Evolutionary conservation across 2,797 vertebrate genomes (phyloP), one percentile per base, ranked within the genome.

Genomic region (Tympanoctomys barrerae): DNA sequence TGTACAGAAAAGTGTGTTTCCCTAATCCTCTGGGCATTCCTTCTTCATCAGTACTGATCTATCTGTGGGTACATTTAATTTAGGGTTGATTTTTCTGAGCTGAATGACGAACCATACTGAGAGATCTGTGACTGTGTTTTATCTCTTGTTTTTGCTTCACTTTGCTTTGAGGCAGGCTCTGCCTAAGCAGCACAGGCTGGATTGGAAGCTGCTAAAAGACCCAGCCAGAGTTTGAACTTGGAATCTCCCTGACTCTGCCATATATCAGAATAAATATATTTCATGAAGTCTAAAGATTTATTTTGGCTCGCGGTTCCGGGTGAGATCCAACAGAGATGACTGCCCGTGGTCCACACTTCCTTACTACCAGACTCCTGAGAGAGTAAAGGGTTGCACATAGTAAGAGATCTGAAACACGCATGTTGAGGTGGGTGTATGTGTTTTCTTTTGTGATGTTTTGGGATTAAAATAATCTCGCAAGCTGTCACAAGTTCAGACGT

Each of bases 31-130:
- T 21, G 16, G 68, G 8, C 18, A 7, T 0, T 10, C 19, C 68
- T 10, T 22, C 68, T 36, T 8, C 4, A 4, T n/a, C 9, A n/a
- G 6, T 4, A 1, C 4, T 4, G 3, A 6, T 4, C 39, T 42
- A 42, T 42, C 42, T 42, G 42, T 42, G 3, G 19, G 7, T n/a
- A 36, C 9, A 10, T 8, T 71, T 9, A 71, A 5, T 39, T 71
- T 39, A 71, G 21, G 36, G 68, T 39, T 36, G 18, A 70, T n/a
- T 6, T 2, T 1, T 22, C 68, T 70, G 68, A 70, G 36, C n/a
- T 71, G 18, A 36, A 22, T 22, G n/a, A 71, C 4, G 10, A 36
- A 71, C 7, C 19, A 71, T 21, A 22, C 10, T 21, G 68, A 22
- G 68, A 39, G 4, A 66, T 66, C 64, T 0, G 31, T 66, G 33